A percentile compares a stretch with the other conserved stretches of the same genome.
phyloP scores from a whole-genome alignment of 2,797 vertebrate species.

The Xenentodon cancila region DNA sequence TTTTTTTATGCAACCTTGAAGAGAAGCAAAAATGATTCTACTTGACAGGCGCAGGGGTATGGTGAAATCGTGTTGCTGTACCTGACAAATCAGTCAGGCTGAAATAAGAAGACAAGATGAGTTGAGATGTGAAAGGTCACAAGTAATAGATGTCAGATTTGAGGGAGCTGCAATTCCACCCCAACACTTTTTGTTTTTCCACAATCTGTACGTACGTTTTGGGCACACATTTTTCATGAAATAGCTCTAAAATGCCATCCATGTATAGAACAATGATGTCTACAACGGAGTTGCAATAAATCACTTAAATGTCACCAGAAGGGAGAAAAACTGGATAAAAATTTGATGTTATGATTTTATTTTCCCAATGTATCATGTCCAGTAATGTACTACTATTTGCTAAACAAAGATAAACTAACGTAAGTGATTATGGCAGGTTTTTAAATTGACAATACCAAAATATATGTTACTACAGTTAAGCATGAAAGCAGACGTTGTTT shows the following conservation, averaged over 20 bases:
- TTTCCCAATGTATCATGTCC: no score
- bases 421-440: no score
- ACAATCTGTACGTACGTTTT: slow-evolving; percentile 2
- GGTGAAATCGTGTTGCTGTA: slow-evolving; percentile 44
- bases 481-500: no score
- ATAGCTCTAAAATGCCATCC: slow-evolving; percentile 29
- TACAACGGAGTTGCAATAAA: slow-evolving; percentile 14
- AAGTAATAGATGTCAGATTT: slow-evolving; percentile 67
- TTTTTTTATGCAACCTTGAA: slow-evolving; percentile 19
- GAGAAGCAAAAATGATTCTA: slow-evolving; percentile 9
- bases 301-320: slow-evolving; percentile 9
- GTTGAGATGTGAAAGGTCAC: slow-evolving; percentile 66
- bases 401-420: no score
- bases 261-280: background rate
- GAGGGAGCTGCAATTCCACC: slow-evolving; percentile 41
- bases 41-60: slow-evolving; percentile 29
- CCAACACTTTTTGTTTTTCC: slow-evolving; percentile 29
- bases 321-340: background rate
- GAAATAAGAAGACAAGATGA: slow-evolving; percentile 63
- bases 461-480: no score
- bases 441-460: no score
- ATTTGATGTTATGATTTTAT: no score
- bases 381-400: no score
- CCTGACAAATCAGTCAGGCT: slow-evolving; percentile 59
- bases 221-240: slow-evolving; percentile 15